Base-by-base conservation (phyloP, 2,888 invertebrate genomes). In the Andrena marginata region DNA sequence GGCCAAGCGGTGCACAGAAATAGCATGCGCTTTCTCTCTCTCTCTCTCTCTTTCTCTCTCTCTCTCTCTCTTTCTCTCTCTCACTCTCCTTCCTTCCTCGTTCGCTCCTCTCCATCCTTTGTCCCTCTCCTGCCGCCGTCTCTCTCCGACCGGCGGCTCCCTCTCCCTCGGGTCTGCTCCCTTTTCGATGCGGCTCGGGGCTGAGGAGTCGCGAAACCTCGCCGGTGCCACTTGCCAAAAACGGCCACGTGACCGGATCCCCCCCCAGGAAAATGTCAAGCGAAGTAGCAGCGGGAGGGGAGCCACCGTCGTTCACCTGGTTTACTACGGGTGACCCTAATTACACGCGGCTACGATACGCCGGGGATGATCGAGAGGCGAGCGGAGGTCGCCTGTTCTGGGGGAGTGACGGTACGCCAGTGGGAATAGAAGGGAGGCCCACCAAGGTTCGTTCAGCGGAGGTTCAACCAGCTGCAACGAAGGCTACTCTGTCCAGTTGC, bases 1-100 rank as follows among this genome's bases (percentile, higher is more conserved):
- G 88, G 87, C 87, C 89, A 88, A 90, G 81, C 88, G 69, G 54
- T 86, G 88, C 82, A 88, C 90, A 88, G 89, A 91, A 91, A 91
- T 91, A 91, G 89, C 85, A 85, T 81, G 71, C 84, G 77, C 67
- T 82, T 49, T 78, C 84, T 82, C 73, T 72, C 69, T 80, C 49
- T n/a, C n/a, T n/a, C n/a, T n/a, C n/a, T n/a, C n/a, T n/a, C n/a
- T n/a, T n/a, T n/a, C n/a, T n/a, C n/a, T n/a, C n/a, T n/a, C n/a
- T n/a, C n/a, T n/a, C n/a, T n/a, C n/a, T n/a, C n/a, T n/a, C n/a
- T n/a, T n/a, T n/a, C n/a, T n/a, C 67, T 82, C 35, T 78, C 84
- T 82, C 73, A 70, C 69, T 80, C 49, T 48, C 82, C 71, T 72
- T 75, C 77, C 77, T 77, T 75, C 59, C 54, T 33, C 68, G 23